These are phyloP conservation scores for Loriculus beryllinus DNA, from an alignment of 2,797 vertebrate genomes.

Conservation along the genomic window DNA sequence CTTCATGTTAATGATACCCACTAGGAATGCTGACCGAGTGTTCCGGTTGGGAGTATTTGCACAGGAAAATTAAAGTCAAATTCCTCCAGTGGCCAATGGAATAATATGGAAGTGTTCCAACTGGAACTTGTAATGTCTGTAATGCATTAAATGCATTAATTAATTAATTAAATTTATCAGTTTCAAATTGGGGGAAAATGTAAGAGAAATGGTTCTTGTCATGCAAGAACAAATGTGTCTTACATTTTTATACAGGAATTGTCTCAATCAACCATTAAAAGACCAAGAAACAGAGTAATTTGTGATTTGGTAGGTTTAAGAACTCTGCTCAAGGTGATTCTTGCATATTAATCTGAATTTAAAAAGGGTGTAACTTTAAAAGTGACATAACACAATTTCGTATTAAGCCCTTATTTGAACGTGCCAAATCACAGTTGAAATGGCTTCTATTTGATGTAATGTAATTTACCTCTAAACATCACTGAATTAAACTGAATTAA, in stretches of 20 bases:
- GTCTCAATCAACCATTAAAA: background rate
- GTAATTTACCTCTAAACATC: background rate
- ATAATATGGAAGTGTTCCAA: background rate
- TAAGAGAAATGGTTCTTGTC: background rate
- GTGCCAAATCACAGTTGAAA: background rate
- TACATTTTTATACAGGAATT: background rate
- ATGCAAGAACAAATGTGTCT: background rate
- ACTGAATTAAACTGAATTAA: background rate
- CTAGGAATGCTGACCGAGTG: conserved; percentile 19
- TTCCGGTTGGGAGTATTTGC: background rate
- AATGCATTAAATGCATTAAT: background rate
- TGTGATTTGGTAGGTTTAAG: background rate
- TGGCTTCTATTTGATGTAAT: background rate
- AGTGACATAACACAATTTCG: background rate
- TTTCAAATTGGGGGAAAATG: background rate
- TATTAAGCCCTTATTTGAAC: background rate
- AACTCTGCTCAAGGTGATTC: background rate
- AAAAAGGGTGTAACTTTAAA: background rate
- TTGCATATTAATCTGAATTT: background rate
- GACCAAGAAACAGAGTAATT: background rate
- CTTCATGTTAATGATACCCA: conserved; percentile 49
- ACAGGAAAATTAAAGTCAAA: background rate
- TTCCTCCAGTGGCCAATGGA: background rate
- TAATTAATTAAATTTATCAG: background rate
- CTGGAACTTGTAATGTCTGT: background rate